Conservation (phyloP, 2,113 vertebrate genomes). For the Elachura formosa region DNA sequence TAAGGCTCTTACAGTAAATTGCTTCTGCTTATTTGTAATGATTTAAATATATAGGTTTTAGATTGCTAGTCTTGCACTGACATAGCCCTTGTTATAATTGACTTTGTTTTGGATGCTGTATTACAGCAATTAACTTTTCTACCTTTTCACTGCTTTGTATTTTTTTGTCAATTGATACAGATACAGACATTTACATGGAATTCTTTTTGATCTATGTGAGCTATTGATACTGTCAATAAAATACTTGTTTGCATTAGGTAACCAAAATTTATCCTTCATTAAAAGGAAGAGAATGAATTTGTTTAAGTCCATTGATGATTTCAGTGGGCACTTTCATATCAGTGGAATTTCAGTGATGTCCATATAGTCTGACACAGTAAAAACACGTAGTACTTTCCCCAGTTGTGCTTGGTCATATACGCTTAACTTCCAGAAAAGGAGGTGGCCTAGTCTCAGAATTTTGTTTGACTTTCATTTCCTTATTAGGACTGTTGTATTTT, state of each 20-base stretch:
- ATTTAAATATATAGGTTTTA: neutral
- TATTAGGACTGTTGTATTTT: neutral
- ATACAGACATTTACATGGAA: neutral
- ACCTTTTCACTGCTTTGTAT: neutral
- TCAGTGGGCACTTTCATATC: neutral
- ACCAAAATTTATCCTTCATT: neutral
- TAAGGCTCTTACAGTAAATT: neutral
- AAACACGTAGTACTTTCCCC: neutral
- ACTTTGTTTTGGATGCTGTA: neutral
- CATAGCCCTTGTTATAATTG: neutral
- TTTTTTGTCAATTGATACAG: neutral
- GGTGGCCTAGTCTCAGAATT: neutral
- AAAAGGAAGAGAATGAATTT: neutral
- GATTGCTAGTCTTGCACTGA: neutral
- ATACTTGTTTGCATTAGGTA: neutral
- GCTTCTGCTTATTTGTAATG: neutral
- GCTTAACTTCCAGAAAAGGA: neutral
- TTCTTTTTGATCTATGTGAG: neutral
- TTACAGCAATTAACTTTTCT: neutral
- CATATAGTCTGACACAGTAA: neutral
- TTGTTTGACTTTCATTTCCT: neutral
- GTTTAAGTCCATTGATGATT: neutral
- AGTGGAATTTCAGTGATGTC: neutral
- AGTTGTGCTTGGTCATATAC: neutral
- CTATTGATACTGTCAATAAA: neutral